phyloP scores from a whole-genome alignment of 1,140 invertebrate genomes.

The Chionoecetes opilio region DNA sequence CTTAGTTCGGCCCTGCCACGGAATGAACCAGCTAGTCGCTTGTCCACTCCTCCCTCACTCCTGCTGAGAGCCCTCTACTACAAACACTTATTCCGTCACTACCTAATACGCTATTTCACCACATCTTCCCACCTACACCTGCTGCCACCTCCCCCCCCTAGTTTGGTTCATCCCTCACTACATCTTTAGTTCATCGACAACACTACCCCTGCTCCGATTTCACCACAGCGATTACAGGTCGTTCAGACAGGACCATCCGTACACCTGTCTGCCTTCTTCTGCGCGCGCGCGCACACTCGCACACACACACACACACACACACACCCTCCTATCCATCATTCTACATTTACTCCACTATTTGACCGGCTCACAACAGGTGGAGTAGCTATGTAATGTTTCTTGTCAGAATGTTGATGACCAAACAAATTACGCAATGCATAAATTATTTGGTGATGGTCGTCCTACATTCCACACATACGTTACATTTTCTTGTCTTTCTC shows the following conservation, averaged over 20 bases:
- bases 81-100: neutral
- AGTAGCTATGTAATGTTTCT: neutral
- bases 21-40: neutral
- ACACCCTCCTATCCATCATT: too few species aligned
- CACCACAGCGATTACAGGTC: too few species aligned
- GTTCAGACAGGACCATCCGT: too few species aligned
- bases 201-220: too few species aligned
- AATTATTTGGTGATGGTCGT: neutral
- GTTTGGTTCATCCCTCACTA: neutral
- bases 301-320: too few species aligned
- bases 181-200: neutral
- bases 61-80: neutral
- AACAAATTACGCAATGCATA: neutral
- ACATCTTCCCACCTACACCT: too few species aligned
- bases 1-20: neutral
- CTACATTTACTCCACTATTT: neutral
- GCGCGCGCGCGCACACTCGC: too few species aligned
- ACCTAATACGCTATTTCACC: neutral
- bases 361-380: neutral
- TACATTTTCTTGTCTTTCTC: too few species aligned
- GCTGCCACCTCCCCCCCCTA: too few species aligned
- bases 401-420: neutral
- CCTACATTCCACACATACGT: neutral
- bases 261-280: too few species aligned
- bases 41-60: neutral